Percentiles rank a stretch among this genome's conserved stretches.
Evolutionary conservation across 2,888 invertebrate genomes (phyloP).

Genomic region (Hymenopus coronatus): DNA sequence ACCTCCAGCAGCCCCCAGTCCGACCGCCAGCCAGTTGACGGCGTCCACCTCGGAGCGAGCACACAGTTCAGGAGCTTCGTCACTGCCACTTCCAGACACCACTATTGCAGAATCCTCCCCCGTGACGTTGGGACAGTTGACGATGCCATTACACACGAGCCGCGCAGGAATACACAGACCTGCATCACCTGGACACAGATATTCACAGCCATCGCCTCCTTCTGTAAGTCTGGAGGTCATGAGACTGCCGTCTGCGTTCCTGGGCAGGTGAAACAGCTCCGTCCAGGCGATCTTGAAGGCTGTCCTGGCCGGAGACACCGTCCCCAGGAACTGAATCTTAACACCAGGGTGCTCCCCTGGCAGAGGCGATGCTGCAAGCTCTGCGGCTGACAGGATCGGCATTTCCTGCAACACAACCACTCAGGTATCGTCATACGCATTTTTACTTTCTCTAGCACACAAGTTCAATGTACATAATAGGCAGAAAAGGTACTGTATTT

Average conservation of each 20-base stretch:
- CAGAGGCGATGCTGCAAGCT: constrained; percentile 51
- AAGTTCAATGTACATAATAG: too few relatives aligned
- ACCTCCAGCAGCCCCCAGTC: constrained; percentile 60
- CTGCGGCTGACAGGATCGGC: constrained; percentile 75
- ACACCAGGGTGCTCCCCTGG: constrained; percentile 34
- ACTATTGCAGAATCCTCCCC: constrained; percentile 46
- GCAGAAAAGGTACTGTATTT: too few relatives aligned
- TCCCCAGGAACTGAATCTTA: constrained; percentile 50
- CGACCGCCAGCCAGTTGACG: constrained; percentile 62
- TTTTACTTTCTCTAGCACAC: too few relatives aligned
- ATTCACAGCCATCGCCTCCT: constrained; percentile 67
- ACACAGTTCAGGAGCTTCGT: constrained; percentile 76
- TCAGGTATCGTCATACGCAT: too few relatives aligned
- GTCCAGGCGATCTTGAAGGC: constrained; percentile 90
- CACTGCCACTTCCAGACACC: constrained; percentile 54
- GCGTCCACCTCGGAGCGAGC: constrained; percentile 50
- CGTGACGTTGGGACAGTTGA: constrained; percentile 74
- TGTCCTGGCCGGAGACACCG: constrained; percentile 74
- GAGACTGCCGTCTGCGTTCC: constrained; percentile 75
- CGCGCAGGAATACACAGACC: constrained; percentile 80
- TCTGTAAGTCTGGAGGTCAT: constrained; percentile 75
- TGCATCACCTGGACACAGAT: constrained; percentile 81
- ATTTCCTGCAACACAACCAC: constrained; percentile 42
- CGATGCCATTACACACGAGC: constrained; percentile 81
- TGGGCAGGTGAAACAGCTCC: constrained; percentile 79